Base-by-base conservation (phyloP, 1,140 invertebrate species). In the Harlomillsia oculata region DNA sequence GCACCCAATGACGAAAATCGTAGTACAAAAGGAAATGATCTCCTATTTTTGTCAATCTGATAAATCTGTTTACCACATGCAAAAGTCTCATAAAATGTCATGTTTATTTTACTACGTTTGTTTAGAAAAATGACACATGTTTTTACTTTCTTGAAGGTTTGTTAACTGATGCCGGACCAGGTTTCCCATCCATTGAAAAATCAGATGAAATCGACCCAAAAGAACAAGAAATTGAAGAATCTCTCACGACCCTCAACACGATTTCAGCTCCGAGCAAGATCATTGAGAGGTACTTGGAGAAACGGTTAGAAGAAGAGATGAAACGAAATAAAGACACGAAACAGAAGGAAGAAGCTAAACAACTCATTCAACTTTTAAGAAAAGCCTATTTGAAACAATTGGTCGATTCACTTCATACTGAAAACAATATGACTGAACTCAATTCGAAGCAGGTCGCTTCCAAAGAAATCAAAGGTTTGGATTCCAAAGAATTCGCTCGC, bases 311-410 rank as follows among this genome's bases (percentile, higher is more conserved):
- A 43, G 56, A 55, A 16, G 56, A 60, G 32, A 28, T 49, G 5
- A 23, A 45, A 8, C 49, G 41, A 23, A 34, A 43, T n/a, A 62
- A 62, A 32, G 30, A 43, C 39, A 30, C 14, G 8, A 46, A 48
- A n/a, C 32, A 55, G 44, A 32, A 49, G 54, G 26, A 50, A n/a
- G 63, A 65, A 43, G 56, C 54, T 2, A 30, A 59, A 20, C 30
- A 59, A 43, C 32, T 65, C 13, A 59, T 65, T 23, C 29, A 56
- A 37, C 21, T 62, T 9, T 46, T 65, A 8, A 53, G 60, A 0
- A 55, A 62, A 32, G 63, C 54, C 1, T 65, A 65, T 36, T 9
- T 65, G 3, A 45, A 62, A 28, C 56, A 65, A 53, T 46, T 65
- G 14, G 56, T 56, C 11, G 57, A 60, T 6, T 62, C 59, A 8